These are phyloP conservation scores for Chionomys nivalis DNA, from an alignment of 2,113 vertebrate genomes.

Conservation along the genomic window DNA sequence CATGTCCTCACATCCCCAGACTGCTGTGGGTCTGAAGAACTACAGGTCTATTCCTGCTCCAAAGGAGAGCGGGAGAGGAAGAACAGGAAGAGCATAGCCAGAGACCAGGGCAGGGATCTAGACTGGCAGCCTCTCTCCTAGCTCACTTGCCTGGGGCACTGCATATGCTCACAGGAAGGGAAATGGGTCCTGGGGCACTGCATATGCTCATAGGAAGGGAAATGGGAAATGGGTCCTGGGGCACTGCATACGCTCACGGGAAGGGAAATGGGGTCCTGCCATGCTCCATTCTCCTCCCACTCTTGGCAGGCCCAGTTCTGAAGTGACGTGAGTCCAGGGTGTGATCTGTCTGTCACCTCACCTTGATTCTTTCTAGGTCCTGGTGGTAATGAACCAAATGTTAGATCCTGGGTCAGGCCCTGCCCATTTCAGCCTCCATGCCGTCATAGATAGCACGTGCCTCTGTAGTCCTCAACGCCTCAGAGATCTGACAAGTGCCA, in stretches of 20 bases:
- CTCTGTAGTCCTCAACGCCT: not conserved
- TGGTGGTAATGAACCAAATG: not conserved
- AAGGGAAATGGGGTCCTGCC: not conserved
- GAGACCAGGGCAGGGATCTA: not conserved
- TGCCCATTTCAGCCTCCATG: not conserved
- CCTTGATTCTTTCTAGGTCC: not conserved
- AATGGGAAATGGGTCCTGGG: not conserved
- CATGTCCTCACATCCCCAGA: not conserved
- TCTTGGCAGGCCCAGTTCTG: not conserved
- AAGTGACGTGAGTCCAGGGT: not conserved
- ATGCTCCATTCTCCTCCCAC: not conserved
- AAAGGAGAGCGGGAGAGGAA: not conserved
- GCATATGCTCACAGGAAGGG: not conserved
- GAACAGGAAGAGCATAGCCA: not conserved
- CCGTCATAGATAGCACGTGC: not conserved
- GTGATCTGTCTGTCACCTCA: not conserved
- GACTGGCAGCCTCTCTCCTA: not conserved
- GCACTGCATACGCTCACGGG: not conserved
- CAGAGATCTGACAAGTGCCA: too few species aligned
- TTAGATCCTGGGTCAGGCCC: not conserved
- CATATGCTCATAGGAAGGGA: not conserved
- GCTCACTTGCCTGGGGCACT: not conserved
- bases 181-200: not conserved
- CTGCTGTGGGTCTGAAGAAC: not conserved
- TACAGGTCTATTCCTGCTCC: not conserved